Base-by-base conservation (phyloP, 2,888 invertebrate genomes). In the Melinaea menophilus region DNA sequence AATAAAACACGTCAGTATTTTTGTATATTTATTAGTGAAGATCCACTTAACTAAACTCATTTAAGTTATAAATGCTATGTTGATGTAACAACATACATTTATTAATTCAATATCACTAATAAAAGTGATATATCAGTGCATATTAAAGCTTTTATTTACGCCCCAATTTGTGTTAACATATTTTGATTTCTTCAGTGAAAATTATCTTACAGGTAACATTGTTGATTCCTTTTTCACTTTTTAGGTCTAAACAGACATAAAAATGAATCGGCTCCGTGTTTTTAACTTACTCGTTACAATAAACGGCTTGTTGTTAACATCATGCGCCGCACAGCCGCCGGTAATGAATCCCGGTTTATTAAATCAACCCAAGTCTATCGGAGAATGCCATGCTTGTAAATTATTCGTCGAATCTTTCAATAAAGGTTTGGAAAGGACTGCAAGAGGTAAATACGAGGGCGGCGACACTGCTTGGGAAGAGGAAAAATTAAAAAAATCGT, bases 401-500 rank as follows among this genome's bases (percentile, higher is more conserved):
- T 79, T 93, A 69, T 92, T 96, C 60, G 92, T 94, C 3, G 93
- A 94, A 41, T 96, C 96, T 1, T 96, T 97, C 75, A 92, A 94
- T 78, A 93, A 93, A 93, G 97, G 97, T 2, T 87, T 98, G 70
- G 94, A 95, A 68, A 92, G 92, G 71, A 98, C 98, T 0, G 90
- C 94, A n/a, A 93, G 96, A 73, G 96, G 95, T 11, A 97, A 97
- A 82, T 97, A 95, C 85, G 98, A 96, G 74, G 98, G 98, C 3
- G 98, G 98, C 0, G 98, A 98, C 81, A 94, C 97, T 0, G 97
- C 96, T 4, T 98, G 98, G 97, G 98, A 98, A 80, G 96, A 97
- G 81, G 94, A 96, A 77, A 96, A 96, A 73, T 85, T 96, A 60
- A 94, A 95, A 70, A 94, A 94, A 59, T 93, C 94, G 1, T 98